These are phyloP conservation scores for Girardia tigrina DNA, from an alignment of 2,888 invertebrate species.

Conservation along the genomic window DNA sequence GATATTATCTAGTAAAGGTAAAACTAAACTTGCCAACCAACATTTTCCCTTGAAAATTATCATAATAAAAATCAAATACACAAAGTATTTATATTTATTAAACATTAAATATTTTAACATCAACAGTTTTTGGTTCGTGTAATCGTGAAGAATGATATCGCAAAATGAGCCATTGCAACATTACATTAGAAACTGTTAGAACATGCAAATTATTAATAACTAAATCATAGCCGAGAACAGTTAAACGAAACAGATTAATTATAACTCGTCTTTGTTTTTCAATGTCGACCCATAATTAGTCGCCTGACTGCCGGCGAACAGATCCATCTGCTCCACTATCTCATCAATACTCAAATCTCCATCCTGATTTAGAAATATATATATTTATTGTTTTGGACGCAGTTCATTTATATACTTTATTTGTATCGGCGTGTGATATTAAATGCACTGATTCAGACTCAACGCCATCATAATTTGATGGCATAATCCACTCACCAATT, in stretches of 20 bases:
- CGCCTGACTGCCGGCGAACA: slow-evolving; percentile 94
- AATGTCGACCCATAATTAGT: slow-evolving; percentile 70
- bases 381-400: too few relatives aligned
- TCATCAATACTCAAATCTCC: slow-evolving; percentile 74
- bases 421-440: slow-evolving; percentile 77
- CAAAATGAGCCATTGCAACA: too few relatives aligned
- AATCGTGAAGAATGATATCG: too few relatives aligned
- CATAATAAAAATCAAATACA: background rate
- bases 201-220: too few relatives aligned
- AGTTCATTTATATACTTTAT: slow-evolving; percentile 53
- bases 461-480: slow-evolving; percentile 86
- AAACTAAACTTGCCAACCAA: too few relatives aligned
- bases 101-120: too few relatives aligned
- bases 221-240: background rate
- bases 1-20: too few relatives aligned
- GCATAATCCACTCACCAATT: slow-evolving; percentile 73
- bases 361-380: too few relatives aligned
- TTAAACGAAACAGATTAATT: background rate
- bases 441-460: slow-evolving; percentile 88
- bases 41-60: background rate
- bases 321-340: slow-evolving; percentile 79
- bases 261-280: background rate
- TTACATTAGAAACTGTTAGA: too few relatives aligned
- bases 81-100: too few relatives aligned
- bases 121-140: too few relatives aligned